Evolutionary conservation across 2,888 invertebrate genomes (phyloP), one percentile per base, ranked within the genome.

Genomic region (Noctua janthina): DNA sequence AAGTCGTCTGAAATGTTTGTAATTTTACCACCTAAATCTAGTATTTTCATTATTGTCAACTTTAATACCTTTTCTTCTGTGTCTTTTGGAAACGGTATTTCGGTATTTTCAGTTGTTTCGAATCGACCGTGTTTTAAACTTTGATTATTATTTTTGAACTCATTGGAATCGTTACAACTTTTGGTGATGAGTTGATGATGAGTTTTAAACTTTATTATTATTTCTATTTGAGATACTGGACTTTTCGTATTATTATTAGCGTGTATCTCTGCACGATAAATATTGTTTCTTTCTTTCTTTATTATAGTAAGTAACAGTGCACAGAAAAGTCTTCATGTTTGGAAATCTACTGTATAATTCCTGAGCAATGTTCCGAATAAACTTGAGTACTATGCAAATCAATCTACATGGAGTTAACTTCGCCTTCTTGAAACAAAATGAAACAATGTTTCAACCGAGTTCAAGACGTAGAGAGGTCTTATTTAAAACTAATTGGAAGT

Each of bases 331-430:
- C 35, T 70, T 70, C 15, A 39, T 66, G 23, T 74, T 68, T 71
- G 69, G 68, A 59, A 66, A 8, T 5, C 8, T 49, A 73, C 23
- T 76, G 79, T 70, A 79, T 69, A 74, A 85, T 80, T 72, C 43
- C 49, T 39, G 29, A 56, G 29, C 46, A 72, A 72, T 64, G 43
- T 72, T 76, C 29, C 67, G 15, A 74, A 82, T 87, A 66, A 80
- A 81, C 35, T 82, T 73, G 68, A 81, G 64, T 59, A 51, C 68
- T 82, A 86, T 88, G 90, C 81, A 88, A 89, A 89, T 89, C 80
- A 86, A 79, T 88, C 62, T 72, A 72, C 74, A 78, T 76, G 59
- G 35, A 79, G 70, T 69, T 79, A 81, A 79, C 68, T 81, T 74
- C n/a, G 69, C 46, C 69, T 76, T 78, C n/a, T 67, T 39, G 39